Evolutionary conservation across 2,797 vertebrate genomes (phyloP).

Genomic region (Graptemys geographica): DNA sequence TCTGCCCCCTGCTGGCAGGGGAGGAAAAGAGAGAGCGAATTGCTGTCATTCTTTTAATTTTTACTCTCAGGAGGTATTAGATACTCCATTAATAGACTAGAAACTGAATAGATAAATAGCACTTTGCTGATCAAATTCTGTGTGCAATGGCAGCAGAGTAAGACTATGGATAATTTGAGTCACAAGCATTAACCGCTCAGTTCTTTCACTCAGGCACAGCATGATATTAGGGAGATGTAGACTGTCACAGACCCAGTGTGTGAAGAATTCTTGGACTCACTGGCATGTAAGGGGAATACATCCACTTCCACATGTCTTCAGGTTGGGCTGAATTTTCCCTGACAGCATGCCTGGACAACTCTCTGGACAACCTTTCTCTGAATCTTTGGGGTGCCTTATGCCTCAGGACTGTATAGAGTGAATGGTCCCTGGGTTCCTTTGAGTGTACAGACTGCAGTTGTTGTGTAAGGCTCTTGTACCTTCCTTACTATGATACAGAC

Average conservation of each 20-base stretch:
- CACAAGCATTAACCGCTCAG: background rate
- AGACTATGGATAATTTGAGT: background rate
- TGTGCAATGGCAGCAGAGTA: background rate
- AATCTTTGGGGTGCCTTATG: background rate
- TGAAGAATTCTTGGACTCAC: background rate
- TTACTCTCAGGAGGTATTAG: background rate
- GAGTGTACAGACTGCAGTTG: background rate
- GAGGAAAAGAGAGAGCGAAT: background rate
- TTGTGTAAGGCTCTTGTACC: conserved; percentile 22
- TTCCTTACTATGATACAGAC: conserved; percentile 34
- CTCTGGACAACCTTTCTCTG: background rate
- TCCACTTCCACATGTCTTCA: background rate
- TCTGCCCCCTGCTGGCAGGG: background rate
- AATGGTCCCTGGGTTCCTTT: background rate
- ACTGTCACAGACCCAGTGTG: background rate
- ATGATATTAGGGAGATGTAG: background rate
- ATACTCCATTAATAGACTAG: background rate
- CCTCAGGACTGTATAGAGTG: background rate
- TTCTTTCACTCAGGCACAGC: background rate
- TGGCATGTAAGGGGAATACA: background rate
- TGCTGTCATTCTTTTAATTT: background rate
- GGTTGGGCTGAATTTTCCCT: background rate
- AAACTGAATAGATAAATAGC: background rate
- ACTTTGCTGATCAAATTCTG: background rate
- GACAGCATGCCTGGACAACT: background rate